phyloP scores from a whole-genome alignment of 2,113 vertebrate genomes.

The Falcunculus frontatus region DNA sequence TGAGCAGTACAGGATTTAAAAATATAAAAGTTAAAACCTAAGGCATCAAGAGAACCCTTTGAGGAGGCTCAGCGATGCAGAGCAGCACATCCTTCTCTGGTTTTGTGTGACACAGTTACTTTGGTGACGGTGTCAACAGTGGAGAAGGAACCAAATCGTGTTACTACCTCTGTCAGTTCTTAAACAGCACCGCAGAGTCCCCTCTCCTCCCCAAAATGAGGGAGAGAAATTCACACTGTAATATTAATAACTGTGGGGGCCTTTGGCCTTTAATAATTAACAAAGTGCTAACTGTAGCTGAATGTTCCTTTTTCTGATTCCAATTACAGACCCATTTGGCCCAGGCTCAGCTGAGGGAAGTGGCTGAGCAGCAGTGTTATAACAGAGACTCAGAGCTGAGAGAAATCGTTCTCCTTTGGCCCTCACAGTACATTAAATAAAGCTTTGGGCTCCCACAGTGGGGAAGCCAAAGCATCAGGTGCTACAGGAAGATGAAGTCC shows the following conservation, averaged over 20 bases:
- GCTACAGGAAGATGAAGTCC: not conserved
- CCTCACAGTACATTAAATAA: not conserved
- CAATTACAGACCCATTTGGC: not conserved
- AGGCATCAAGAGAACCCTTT: not conserved
- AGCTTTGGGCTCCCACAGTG: not conserved
- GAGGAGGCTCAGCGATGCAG: not conserved
- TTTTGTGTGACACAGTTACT: not conserved
- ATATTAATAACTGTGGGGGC: constrained; percentile 29
- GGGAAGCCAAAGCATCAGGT: not conserved
- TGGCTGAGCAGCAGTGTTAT: not conserved
- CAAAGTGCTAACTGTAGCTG: not conserved
- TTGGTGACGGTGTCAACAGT: not conserved
- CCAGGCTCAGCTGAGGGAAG: not conserved
- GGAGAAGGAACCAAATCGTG: not conserved
- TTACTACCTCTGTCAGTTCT: not conserved
- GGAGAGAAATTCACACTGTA: not conserved
- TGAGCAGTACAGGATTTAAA: too few relatives aligned
- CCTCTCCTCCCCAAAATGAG: not conserved
- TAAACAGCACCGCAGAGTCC: not conserved
- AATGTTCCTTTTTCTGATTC: not conserved
- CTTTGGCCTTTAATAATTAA: constrained; percentile 47
- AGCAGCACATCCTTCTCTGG: not conserved
- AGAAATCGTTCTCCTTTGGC: constrained; percentile 20
- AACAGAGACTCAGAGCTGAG: not conserved
- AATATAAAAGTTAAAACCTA: too few relatives aligned